These are phyloP conservation scores for Lacanobia wlatinum DNA, from an alignment of 2,888 invertebrate genomes.

Conservation along the genomic window DNA sequence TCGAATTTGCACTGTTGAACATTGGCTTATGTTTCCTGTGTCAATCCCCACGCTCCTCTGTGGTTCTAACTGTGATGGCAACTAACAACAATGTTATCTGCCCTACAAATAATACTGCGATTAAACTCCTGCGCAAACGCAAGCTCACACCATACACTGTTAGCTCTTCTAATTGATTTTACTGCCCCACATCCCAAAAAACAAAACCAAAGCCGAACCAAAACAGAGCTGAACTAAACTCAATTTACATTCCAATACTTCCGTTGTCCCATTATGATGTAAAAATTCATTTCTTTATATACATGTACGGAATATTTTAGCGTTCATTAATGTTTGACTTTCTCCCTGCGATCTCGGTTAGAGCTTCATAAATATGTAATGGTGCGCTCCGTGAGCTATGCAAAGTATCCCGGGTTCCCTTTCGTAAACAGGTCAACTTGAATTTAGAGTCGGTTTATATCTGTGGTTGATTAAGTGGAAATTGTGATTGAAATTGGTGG, in stretches of 20 bases:
- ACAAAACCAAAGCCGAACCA: constrained; percentile 28
- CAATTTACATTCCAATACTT: constrained; percentile 82
- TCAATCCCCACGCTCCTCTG: no score
- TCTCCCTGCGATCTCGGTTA: constrained; percentile 84
- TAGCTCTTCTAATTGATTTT: background rate
- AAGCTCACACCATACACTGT: background rate
- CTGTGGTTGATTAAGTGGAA: constrained; percentile 71
- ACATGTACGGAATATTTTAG: constrained; percentile 88
- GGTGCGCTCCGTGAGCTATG: constrained; percentile 80
- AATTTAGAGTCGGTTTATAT: constrained; percentile 79
- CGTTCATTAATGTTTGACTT: constrained; percentile 90
- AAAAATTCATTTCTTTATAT: constrained; percentile 88
- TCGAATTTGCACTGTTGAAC: no score
- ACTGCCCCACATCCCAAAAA: constrained; percentile 20
- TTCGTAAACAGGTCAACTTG: constrained; percentile 84
- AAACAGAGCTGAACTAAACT: constrained; percentile 66
- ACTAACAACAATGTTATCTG: no score
- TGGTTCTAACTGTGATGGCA: background rate
- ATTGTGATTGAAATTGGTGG: constrained; percentile 52
- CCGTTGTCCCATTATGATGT: constrained; percentile 79
- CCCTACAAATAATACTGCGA: background rate
- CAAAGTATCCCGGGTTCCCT: constrained; percentile 79
- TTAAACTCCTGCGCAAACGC: background rate
- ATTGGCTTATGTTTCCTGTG: no score
- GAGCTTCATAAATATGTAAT: constrained; percentile 90